Percentiles rank a stretch among this genome's conserved stretches.
phyloP scores from a whole-genome alignment of 1,140 invertebrate species.

The Pogonomyrmex barbatus region DNA sequence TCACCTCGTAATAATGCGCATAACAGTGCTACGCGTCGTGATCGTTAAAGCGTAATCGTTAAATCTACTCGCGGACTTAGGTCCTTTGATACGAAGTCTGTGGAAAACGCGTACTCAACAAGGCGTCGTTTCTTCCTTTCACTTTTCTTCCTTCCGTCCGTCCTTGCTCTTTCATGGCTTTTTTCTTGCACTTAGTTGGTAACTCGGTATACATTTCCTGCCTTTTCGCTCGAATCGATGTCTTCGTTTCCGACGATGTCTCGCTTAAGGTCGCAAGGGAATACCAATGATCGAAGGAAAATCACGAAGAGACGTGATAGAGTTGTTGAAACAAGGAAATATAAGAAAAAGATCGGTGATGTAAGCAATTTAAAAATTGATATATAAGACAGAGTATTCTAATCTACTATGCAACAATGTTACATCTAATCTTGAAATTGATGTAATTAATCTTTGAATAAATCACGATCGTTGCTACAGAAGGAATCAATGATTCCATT shows the following conservation, averaged over 20 bases:
- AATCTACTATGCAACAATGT: not conserved
- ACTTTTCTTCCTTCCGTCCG: constrained; percentile 45
- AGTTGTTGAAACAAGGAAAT: constrained; percentile 16
- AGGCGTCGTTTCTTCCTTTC: constrained; percentile 22
- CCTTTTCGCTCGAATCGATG: constrained; percentile 4
- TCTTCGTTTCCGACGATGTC: not conserved
- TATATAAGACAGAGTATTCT: not conserved
- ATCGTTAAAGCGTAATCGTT: constrained; percentile 35
- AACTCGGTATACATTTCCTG: constrained; percentile 29
- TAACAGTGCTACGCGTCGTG: not conserved
- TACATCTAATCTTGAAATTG: constrained; percentile 4
- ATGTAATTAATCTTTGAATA: not conserved
- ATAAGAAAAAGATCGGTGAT: not conserved
- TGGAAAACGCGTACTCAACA: not conserved
- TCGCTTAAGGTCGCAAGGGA: constrained; percentile 23
- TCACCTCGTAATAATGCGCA: not conserved
- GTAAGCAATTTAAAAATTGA: not conserved
- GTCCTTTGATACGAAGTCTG: not conserved
- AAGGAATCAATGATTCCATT: constrained; percentile 12
- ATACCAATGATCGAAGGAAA: constrained; percentile 29
- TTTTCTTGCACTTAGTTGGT: not conserved
- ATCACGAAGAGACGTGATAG: not conserved
- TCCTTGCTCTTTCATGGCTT: not conserved
- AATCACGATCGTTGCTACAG: not conserved
- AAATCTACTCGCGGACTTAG: not conserved